Evolutionary conservation across 2,797 vertebrate species (phyloP), one percentile per base, ranked within the genome.

Genomic region (Malacoctenus gilli): DNA sequence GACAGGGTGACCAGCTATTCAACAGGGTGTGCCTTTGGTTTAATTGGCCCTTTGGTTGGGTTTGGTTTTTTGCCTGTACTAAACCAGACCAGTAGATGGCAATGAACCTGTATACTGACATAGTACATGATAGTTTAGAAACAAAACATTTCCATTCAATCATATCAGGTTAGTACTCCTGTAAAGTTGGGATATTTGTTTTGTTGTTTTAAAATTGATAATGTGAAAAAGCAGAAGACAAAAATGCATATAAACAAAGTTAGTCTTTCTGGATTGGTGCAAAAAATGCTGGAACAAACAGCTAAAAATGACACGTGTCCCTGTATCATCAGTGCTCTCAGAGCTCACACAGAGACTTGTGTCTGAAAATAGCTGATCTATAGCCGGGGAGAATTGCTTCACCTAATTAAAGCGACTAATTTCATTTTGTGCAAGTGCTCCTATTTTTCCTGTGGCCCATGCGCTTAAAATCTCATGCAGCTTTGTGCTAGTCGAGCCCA

Each of bases 391-490:
- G 63, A 71, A 69, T 58, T 69, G 12, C 35, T 58, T 62, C 42
- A 70, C 61, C 79, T 71, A 65, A 83, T 75, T 76, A 63, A 49
- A 18, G 32, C 22, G 21, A 50, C 23, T 65, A 41, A 75, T 77
- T 69, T 59, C 3, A 46, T 55, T 41, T 40, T 57, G 38, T 31
- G 8, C 14, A 57, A 65, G 46, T 41, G 35, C 32, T 44, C 28
- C 23, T 42, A 14, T 42, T 54, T 61, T 56, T n/a, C 40, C 19
- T 1, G 23, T 54, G 20, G 28, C 12, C 16, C 15, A 16, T 35
- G 16, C 32, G 15, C 32, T 37, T 50, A 13, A 68, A 44, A 52
- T 53, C 31, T 44, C 19, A 61, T 2, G 28, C 4, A 15, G 25
- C 22, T 4, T 40, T 14, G 25, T 12, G 20, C 30, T 8, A 32